Evolutionary conservation across 1,140 invertebrate genomes (phyloP), one percentile per base, ranked within the genome.

Genomic region (Drosophila leontia): DNA sequence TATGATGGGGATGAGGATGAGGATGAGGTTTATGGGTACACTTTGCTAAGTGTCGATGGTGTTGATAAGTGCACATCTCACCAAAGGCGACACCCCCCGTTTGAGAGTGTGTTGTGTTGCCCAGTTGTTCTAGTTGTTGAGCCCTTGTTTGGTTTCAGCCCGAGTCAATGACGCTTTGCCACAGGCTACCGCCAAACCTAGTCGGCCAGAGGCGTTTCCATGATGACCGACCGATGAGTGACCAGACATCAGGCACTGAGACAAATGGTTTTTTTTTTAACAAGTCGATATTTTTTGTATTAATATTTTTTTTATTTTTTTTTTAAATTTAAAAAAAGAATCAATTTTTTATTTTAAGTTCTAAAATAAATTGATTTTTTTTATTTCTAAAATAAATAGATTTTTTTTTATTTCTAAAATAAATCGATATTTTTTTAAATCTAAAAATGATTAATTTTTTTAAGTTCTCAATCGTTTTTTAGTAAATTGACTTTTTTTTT

Each of bases 121-220:
- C 11, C 35, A 26, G 37, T 71, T 71, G 69, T 71, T 72, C 65
- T n/a, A 50, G 67, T 42, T 70, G 50, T 58, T 70, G 69, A 72
- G 69, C 67, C 44, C 67, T 72, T 60, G 69, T 72, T 72, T 71
- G 65, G 69, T 50, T 72, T 72, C 67, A 59, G 53, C 12, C 55
- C 44, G 51, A 48, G 44, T 50, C 69, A 72, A 58, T 72, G 65
- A 50, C 69, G 65, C 65, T 39, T 58, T 42, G 65, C 65, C 69
- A 50, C 65, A 72, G 65, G 35, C 50, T n/a, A 39, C n/a, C 59
- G 47, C 32, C 32, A 23, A 53, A 39, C 56, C 45, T 23, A 48
- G 15, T 13, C 12, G 68, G 11, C 67, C 48, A 53, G 37, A 42
- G 53, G 53, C 44, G 69, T 72, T 72, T 67, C 68, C 45, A 72